Base-by-base conservation (phyloP, 92 coral and sea anemone genomes). In the Parazoanthus atlanticus region DNA sequence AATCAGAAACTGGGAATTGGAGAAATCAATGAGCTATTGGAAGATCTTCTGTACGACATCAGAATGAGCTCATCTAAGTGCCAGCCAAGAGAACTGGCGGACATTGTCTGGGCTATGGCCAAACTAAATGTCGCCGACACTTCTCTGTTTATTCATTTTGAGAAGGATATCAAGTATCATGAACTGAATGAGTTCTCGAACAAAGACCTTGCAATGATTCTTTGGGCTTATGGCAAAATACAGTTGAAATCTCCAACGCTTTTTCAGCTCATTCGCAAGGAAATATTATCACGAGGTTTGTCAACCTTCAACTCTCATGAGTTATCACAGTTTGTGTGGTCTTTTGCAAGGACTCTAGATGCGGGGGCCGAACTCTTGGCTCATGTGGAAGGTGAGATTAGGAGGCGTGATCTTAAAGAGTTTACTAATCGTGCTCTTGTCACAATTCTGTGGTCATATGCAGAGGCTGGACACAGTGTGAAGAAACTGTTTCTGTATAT, bases 241-340 rank as follows among this genome's bases (percentile, higher is more conserved):
- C 90, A 86, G 74, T 82, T 84, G 40, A 88, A 76, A 28, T 84
- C 95, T 26, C 91, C 90, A 16, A 34, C 79, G 15, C 89, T 95
- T 10, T 95, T 81, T 43, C 92, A 74, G 61, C 80, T 43, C 23
- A 80, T 95, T 12, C 90, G 92, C 74, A 86, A 85, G 79, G 98
- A 95, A 84, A 79, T 95, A 30, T 78, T 93, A 64, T 84, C 84
- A 25, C 64, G 98, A 67, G 96, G 87, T 46, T 69, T 93, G 70
- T 58, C 92, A 36, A 56, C 47, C 40, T 92, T 95, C 38, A 90
- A 86, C 19, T 86, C 94, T 1, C 79, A 88, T 32, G 96, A 95
- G 69, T 89, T 95, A 66, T 91, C 94, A 31, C 93, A 95, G 76
- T 86, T 95, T 80, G 90, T 95, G 61, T 95, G 98, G 98, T 69